Evolutionary conservation across 2,113 vertebrate species (phyloP), one percentile per base, ranked within the genome.

Genomic region (Cyrtonyx montezumae): DNA sequence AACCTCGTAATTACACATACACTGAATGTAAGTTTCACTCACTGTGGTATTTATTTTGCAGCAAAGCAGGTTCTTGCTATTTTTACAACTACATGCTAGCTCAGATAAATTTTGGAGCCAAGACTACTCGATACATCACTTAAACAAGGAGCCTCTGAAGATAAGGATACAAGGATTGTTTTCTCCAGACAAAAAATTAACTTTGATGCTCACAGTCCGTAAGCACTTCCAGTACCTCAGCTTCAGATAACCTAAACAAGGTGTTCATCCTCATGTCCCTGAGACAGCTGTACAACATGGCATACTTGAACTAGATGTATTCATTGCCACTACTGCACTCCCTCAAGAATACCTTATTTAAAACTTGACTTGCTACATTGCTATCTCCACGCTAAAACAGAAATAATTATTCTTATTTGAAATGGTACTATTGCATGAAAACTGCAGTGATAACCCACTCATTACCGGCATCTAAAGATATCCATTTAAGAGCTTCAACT

Each of bases 401-500:
- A 87, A 85, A 91, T 15, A 75, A 46, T 18, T 73, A n/a, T 62
- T 34, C 12, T 28, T 13, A 90, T 21, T 66, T 49, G 48, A 84
- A 91, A 76, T 3, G 88, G 42, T 26, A 78, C 62, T 86, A 66
- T 32, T 79, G 30, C 49, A 77, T 0, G 2, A 91, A 88, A 93
- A 71, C 45, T 92, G 78, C 74, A 79, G 69, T 11, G 59, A 84
- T 14, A 93, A 82, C 56, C 74, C 74, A 84, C 55, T 82, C 80
- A 79, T 74, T 91, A 82, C 25, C 49, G 16, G 61, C 66, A 95
- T 69, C 88, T 92, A 76, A 79, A 66, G 9, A 34, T 75, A 81
- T 67, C 93, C 80, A 88, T 91, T 67, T 75, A 53, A 91, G 59
- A 91, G 83, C 81, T 94, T 92, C 89, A 91, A 92, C 96, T 96